Percentiles rank a stretch among this genome's conserved stretches.
These are phyloP conservation scores for Aproaerema taeniolella DNA, from an alignment of 2,888 invertebrate genomes.

Conservation along the genomic window DNA sequence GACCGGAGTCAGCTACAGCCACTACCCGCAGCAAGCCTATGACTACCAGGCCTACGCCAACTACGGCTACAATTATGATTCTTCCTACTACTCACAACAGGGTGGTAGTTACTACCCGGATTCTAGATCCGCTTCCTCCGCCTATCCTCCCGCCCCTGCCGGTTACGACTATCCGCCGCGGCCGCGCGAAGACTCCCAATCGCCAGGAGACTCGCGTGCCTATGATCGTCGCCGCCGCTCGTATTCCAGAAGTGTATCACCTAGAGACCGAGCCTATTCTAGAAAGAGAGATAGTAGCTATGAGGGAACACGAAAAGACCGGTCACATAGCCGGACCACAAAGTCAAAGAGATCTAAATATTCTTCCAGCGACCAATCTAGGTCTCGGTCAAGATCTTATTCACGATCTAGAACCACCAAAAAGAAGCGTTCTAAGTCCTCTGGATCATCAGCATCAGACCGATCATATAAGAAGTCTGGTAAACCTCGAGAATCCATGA, in stretches of 20 bases:
- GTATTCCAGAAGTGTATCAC: slow-evolving; percentile 50
- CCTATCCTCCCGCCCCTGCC: slow-evolving; percentile 28
- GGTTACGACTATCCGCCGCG: slow-evolving; percentile 28
- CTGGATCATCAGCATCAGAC: slow-evolving; percentile 48
- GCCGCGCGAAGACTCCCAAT: slow-evolving; percentile 30
- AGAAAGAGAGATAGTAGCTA: slow-evolving; percentile 47
- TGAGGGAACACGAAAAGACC: slow-evolving; percentile 33
- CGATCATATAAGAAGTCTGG: slow-evolving; percentile 41
- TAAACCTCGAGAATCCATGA: slow-evolving; percentile 32
- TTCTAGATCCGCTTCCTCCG: slow-evolving; percentile 24
- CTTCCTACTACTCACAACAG: slow-evolving; percentile 45
- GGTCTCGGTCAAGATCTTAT: slow-evolving; percentile 49
- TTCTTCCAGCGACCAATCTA: slow-evolving; percentile 55
- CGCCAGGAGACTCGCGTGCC: slow-evolving; percentile 31
- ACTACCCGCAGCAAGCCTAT: slow-evolving; percentile 50
- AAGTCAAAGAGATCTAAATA: slow-evolving; percentile 44
- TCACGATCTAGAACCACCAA: slow-evolving; percentile 41
- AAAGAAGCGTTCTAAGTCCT: slow-evolving; percentile 38
- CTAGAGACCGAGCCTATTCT: slow-evolving; percentile 43
- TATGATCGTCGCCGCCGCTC: slow-evolving; percentile 38
- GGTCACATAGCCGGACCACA: slow-evolving; percentile 42
- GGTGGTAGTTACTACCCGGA: slow-evolving; percentile 42
- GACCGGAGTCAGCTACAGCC: slow-evolving; percentile 67
- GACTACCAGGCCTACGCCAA: slow-evolving; percentile 50
- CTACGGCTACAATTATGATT: slow-evolving; percentile 50